Conservation (phyloP, 2,113 vertebrate species). For the Ahaetulla prasina region DNA sequence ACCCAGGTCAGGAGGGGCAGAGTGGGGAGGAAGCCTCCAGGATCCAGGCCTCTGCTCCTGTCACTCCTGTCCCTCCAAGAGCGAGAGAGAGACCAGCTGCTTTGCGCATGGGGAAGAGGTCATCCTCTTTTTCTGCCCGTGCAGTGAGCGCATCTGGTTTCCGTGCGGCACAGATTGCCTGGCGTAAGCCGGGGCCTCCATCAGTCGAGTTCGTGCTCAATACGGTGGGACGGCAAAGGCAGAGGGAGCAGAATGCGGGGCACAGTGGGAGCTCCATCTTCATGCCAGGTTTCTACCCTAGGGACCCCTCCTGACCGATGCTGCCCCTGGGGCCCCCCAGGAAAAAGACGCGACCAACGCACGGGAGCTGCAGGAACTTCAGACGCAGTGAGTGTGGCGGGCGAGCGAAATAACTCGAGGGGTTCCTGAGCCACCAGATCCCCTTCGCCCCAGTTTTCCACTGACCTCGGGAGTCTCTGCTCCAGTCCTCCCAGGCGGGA, state of each 20-base stretch:
- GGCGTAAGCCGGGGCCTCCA: background rate
- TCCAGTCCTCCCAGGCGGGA: background rate
- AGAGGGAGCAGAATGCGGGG: background rate
- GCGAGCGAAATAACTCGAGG: background rate
- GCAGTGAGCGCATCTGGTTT: too few relatives aligned
- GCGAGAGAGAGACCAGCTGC: too few relatives aligned
- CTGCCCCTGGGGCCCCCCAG: slow-evolving; percentile 86
- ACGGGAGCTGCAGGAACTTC: slow-evolving; percentile 77
- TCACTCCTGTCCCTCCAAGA: too few relatives aligned
- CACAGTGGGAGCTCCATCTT: background rate
- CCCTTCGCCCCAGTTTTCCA: background rate
- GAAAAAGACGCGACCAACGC: slow-evolving; percentile 70
- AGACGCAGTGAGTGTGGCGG: slow-evolving; percentile 71
- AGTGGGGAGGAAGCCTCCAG: background rate
- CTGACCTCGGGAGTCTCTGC: background rate
- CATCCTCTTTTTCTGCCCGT: background rate
- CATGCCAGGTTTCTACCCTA: slow-evolving; percentile 47
- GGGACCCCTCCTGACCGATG: slow-evolving; percentile 70
- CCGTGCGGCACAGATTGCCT: too few relatives aligned
- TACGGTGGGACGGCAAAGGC: fast-evolving
- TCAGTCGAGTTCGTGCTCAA: background rate
- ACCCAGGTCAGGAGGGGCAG: background rate
- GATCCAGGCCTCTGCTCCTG: too few relatives aligned
- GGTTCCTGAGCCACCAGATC: too few relatives aligned
- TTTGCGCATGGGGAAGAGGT: background rate